These are phyloP conservation scores for Australoheros scitulus DNA, from an alignment of 2,113 vertebrate genomes.

Conservation along the genomic window DNA sequence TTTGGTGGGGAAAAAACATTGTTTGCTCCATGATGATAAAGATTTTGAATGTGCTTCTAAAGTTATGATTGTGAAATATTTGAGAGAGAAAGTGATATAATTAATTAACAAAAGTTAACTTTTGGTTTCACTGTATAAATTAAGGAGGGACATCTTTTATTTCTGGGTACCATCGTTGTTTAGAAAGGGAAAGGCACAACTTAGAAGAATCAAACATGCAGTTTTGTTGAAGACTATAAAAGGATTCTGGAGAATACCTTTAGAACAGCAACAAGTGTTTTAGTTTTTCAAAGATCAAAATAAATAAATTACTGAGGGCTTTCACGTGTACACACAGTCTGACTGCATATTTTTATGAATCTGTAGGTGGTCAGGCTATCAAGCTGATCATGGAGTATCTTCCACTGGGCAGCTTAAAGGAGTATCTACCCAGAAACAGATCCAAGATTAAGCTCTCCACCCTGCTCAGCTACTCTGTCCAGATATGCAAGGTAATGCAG, in stretches of 20 bases:
- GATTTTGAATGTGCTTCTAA: not conserved
- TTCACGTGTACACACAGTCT: not conserved
- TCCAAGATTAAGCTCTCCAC: conserved; percentile 85
- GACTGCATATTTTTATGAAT: not conserved
- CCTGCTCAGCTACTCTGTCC: conserved; percentile 88
- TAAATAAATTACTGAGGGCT: not conserved
- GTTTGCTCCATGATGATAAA: not conserved
- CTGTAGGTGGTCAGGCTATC: conserved; percentile 89
- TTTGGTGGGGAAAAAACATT: no score
- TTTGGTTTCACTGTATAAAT: not conserved
- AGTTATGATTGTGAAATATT: not conserved
- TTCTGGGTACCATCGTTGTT: no score
- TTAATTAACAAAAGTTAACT: not conserved
- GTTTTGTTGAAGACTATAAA: not conserved
- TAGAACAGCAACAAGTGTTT: not conserved
- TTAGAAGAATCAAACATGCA: no score
- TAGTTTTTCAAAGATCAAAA: not conserved
- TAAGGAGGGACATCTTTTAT: not conserved
- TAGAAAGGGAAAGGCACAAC: no score
- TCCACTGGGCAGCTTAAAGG: conserved; percentile 94
- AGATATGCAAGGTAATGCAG: conserved; percentile 90
- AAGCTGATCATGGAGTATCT: conserved; percentile 99
- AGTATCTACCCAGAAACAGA: conserved; percentile 91
- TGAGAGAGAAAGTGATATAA: not conserved
- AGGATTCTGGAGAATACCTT: not conserved